Conservation (phyloP, 2,888 invertebrate species). For the Cotesia congregata region DNA sequence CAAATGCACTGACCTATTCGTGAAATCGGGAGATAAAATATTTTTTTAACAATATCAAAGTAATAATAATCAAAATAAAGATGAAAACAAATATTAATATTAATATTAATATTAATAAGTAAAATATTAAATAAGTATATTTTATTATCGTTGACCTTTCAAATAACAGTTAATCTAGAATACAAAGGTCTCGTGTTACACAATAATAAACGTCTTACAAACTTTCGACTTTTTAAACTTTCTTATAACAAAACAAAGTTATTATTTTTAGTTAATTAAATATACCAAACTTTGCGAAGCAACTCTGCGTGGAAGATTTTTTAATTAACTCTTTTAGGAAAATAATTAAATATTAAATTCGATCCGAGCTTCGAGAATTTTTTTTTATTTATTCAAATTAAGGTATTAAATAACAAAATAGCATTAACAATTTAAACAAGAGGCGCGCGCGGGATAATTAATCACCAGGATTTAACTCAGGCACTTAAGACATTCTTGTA, state of each 20-base stretch:
- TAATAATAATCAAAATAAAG: too few species aligned
- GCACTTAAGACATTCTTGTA: not conserved
- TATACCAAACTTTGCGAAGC: not conserved
- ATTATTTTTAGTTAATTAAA: not conserved
- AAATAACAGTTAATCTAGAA: not conserved
- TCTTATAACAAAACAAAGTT: not conserved
- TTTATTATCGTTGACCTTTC: constrained; percentile 1
- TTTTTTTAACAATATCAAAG: not conserved
- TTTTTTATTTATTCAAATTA: too few species aligned
- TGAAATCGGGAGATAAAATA: not conserved
- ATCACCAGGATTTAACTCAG: not conserved
- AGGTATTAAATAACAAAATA: too few species aligned
- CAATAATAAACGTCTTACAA: not conserved
- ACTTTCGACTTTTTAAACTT: not conserved
- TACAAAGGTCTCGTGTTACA: not conserved
- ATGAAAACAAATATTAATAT: not conserved
- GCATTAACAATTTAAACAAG: too few species aligned
- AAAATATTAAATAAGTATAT: not conserved
- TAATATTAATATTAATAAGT: not conserved
- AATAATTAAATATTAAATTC: too few species aligned
- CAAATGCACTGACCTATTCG: not conserved
- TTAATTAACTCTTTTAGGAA: not conserved
- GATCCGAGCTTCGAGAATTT: too few species aligned
- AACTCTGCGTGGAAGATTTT: not conserved
- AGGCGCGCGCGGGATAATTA: not conserved